phyloP scores from a whole-genome alignment of 2,797 vertebrate species.

The Sparus aurata region DNA sequence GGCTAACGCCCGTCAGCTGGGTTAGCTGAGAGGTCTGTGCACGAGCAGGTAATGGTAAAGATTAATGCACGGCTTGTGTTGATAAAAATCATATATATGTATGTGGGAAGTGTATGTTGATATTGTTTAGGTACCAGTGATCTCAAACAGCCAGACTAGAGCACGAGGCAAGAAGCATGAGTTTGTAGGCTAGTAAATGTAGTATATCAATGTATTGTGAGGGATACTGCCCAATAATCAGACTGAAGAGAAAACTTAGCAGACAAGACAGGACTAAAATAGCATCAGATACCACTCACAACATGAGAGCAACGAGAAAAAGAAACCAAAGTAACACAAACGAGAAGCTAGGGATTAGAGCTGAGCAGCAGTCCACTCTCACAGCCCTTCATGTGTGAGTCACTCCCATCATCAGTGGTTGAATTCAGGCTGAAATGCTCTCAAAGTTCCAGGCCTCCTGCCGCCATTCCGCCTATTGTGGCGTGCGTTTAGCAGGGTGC shows the following conservation, averaged over 20 bases:
- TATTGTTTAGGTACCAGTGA: background rate
- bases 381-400: slow-evolving; percentile 27
- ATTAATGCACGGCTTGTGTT: background rate
- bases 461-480: slow-evolving; percentile 23
- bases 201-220: background rate
- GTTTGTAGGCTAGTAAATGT: background rate
- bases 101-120: background rate
- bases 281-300: slow-evolving; percentile 21
- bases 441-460: slow-evolving; percentile 35
- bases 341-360: background rate
- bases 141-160: background rate
- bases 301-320: slow-evolving; percentile 25
- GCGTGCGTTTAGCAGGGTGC: slow-evolving; percentile 14
- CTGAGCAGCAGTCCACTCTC: background rate
- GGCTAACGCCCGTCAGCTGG: background rate
- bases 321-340: slow-evolving; percentile 22
- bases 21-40: background rate
- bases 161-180: slow-evolving; percentile 7
- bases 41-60: background rate
- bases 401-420: slow-evolving; percentile 44
- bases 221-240: slow-evolving; percentile 17
- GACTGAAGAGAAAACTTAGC: background rate
- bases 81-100: background rate
- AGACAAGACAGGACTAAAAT: slow-evolving; percentile 25
- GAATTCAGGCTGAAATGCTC: slow-evolving; percentile 36